Percentiles rank a stretch among this genome's conserved stretches.
Evolutionary conservation across 1,140 invertebrate species (phyloP).

Genomic region (Drosophila malerkotliana): DNA sequence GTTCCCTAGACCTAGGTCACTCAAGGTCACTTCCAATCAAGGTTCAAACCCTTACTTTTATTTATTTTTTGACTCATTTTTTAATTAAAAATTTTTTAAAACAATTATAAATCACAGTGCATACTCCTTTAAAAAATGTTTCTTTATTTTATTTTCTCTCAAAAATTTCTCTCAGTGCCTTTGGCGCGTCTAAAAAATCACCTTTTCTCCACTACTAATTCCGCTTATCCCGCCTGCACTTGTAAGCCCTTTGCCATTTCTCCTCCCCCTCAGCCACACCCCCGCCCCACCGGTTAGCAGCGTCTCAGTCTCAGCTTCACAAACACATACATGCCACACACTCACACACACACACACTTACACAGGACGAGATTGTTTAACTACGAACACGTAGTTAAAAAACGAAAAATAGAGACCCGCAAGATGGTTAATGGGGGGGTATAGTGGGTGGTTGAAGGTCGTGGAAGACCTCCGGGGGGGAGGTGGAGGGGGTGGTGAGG

Average conservation of each 20-base stretch:
- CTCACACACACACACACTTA: constrained; percentile 25
- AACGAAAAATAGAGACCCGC: constrained; percentile 66
- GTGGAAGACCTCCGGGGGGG: neutral
- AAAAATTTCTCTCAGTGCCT: neutral
- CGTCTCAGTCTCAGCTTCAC: constrained; percentile 26
- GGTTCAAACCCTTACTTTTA: too few relatives aligned
- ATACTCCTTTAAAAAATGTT: too few relatives aligned
- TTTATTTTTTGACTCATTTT: too few relatives aligned
- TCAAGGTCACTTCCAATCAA: too few relatives aligned
- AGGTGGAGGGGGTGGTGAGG: neutral
- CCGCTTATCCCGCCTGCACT: constrained; percentile 66
- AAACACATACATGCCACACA: constrained; percentile 31
- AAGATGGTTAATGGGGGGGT: constrained; percentile 28
- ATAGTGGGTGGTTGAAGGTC: neutral
- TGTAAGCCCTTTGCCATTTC: constrained; percentile 34
- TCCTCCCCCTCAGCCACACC: neutral
- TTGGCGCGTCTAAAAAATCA: constrained; percentile 55
- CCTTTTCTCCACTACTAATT: constrained; percentile 67
- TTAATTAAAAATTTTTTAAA: too few relatives aligned
- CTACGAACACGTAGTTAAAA: constrained; percentile 84
- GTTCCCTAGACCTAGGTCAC: too few relatives aligned
- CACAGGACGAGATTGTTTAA: constrained; percentile 84
- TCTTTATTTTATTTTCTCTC: too few relatives aligned
- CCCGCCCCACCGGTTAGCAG: too few relatives aligned
- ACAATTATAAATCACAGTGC: too few relatives aligned